Evolutionary conservation across 2,797 vertebrate species (phyloP).

Genomic region (Muscicapa striata): DNA sequence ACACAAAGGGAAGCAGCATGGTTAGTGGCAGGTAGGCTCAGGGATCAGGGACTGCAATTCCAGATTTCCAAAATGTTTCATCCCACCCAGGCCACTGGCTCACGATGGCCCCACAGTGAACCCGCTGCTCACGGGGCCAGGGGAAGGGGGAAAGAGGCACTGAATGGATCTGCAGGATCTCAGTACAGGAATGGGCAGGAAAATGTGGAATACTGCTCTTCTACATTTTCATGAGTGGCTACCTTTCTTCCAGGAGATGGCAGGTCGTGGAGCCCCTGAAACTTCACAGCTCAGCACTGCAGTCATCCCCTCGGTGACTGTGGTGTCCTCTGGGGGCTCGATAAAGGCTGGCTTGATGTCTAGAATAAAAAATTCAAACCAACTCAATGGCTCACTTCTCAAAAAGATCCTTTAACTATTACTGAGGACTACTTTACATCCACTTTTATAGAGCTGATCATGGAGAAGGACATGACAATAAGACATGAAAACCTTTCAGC

Average conservation of each 20-base stretch:
- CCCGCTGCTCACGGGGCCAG: accelerated
- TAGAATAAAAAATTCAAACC: conserved; percentile 52
- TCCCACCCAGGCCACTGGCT: neutral
- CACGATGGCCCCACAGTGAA: neutral
- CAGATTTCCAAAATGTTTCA: neutral
- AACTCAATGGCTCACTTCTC: neutral
- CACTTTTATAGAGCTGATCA: neutral
- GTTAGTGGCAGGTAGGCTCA: neutral
- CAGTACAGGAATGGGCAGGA: accelerated
- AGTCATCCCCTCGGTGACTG: conserved; percentile 85
- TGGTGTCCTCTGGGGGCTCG: conserved; percentile 81
- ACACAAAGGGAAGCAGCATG: neutral
- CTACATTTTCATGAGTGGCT: neutral
- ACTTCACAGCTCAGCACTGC: conserved; percentile 88
- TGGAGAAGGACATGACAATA: neutral
- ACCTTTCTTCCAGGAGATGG: conserved; percentile 94
- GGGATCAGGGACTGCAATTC: neutral
- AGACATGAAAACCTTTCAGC: conserved; percentile 18
- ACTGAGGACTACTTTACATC: neutral
- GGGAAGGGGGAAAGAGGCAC: neutral
- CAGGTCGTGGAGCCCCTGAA: conserved; percentile 90
- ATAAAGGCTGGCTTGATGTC: conserved; percentile 86
- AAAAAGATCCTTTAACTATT: neutral
- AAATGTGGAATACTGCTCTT: neutral
- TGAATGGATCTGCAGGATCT: neutral